These are phyloP conservation scores for Xenopus petersii DNA, from an alignment of 2,797 vertebrate genomes.

Conservation along the genomic window DNA sequence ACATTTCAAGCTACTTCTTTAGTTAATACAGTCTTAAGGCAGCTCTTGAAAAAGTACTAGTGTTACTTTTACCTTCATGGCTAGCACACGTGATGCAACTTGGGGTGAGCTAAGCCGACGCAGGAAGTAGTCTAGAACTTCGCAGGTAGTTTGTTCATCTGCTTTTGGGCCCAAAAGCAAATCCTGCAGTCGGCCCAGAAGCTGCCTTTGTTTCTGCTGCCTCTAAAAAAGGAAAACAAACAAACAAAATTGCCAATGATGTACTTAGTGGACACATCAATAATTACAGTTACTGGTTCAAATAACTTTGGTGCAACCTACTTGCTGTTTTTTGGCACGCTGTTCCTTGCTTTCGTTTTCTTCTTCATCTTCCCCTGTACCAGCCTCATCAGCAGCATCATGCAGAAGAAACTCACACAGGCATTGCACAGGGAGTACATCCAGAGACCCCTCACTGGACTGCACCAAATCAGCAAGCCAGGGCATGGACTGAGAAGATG, in stretches of 20 bases:
- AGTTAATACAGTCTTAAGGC: too few species aligned
- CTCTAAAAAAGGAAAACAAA: conserved; percentile 66
- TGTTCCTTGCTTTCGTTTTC: conserved; percentile 95
- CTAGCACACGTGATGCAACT: conserved; percentile 89
- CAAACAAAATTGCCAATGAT: too few species aligned
- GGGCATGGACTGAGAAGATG: conserved; percentile 97
- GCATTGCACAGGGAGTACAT: conserved; percentile 95
- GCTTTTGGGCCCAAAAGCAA: conserved; percentile 90
- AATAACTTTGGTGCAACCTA: conserved; percentile 24
- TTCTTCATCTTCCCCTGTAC: conserved; percentile 85
- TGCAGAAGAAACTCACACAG: conserved; percentile 96
- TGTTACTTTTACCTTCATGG: conserved; percentile 85
- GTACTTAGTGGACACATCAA: too few species aligned
- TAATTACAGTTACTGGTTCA: too few species aligned
- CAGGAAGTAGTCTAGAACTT: conserved; percentile 97
- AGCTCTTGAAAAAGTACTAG: too few species aligned
- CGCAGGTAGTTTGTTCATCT: conserved; percentile 93
- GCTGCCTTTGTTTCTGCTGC: conserved; percentile 93
- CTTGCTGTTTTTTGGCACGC: conserved; percentile 87
- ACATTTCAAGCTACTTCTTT: too few species aligned
- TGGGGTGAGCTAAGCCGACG: conserved; percentile 93
- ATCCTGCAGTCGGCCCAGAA: conserved; percentile 91
- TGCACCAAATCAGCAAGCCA: conserved; percentile 97
- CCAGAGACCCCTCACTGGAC: conserved; percentile 94
- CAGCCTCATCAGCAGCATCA: conserved; percentile 82